A percentile compares a stretch with the other conserved stretches of the same genome.
phyloP scores from a whole-genome alignment of 2,888 invertebrate species.

The Mallateleia sp. region DNA sequence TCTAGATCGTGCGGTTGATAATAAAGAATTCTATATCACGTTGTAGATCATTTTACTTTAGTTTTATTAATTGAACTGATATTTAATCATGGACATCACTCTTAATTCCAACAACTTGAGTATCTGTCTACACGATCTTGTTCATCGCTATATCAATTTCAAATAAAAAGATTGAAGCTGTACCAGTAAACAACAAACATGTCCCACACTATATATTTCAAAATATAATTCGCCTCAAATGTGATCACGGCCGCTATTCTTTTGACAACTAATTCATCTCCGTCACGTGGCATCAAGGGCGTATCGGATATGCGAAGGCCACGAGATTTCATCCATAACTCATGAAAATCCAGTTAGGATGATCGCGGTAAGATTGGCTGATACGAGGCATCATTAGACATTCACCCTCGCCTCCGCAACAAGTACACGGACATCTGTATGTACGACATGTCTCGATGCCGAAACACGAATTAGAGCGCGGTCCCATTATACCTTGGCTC shows the following conservation, averaged over 20 bases:
- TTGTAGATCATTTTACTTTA: too few relatives aligned
- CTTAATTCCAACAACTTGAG: too few relatives aligned
- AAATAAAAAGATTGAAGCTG: too few relatives aligned
- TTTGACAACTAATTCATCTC: conserved; percentile 67
- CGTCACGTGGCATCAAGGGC: conserved; percentile 43
- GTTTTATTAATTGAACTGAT: too few relatives aligned
- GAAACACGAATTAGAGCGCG: conserved; percentile 66
- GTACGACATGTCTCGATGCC: conserved; percentile 65
- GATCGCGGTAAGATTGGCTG: conserved; percentile 75
- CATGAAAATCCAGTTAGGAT: conserved; percentile 74
- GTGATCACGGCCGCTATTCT: conserved; percentile 38
- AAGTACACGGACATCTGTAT: conserved; percentile 68
- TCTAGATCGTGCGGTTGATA: too few relatives aligned
- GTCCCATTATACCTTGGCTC: conserved; percentile 80
- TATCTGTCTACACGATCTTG: too few relatives aligned
- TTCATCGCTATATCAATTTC: too few relatives aligned
- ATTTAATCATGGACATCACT: too few relatives aligned
- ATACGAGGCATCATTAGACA: conserved; percentile 76
- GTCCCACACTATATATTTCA: too few relatives aligned
- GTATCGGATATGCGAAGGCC: conserved; percentile 16
- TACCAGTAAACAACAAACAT: too few relatives aligned
- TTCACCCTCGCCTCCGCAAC: conserved; percentile 77
- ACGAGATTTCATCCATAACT: conserved; percentile 61
- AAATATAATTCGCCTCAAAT: conserved; percentile 41
- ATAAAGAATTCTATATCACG: too few relatives aligned